Conservation (phyloP, 2,888 invertebrate genomes). For the Allolobophora icterica region DNA sequence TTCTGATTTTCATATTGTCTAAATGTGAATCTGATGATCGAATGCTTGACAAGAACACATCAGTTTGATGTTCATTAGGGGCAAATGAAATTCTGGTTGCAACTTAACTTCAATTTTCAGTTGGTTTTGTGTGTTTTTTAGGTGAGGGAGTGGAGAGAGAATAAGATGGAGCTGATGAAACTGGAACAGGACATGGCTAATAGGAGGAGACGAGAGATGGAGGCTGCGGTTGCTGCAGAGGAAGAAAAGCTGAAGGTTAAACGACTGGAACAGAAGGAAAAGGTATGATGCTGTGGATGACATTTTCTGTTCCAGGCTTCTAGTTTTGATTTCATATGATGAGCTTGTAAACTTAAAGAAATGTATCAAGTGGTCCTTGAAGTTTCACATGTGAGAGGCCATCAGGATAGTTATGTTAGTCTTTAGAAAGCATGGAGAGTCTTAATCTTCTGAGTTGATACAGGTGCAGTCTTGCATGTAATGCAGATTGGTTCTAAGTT, state of each 20-base stretch:
- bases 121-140: constrained; percentile 36
- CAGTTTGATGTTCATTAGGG: background rate
- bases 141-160: constrained; percentile 57
- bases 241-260: constrained; percentile 53
- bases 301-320: background rate
- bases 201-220: constrained; percentile 49
- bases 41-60: too few species aligned
- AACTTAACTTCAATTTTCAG: background rate
- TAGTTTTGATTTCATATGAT: too few species aligned
- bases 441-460: too few species aligned
- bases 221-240: constrained; percentile 40
- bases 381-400: too few species aligned
- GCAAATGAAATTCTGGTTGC: background rate
- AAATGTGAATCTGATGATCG: too few species aligned
- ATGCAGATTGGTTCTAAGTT: too few species aligned
- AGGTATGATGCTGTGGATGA: constrained; percentile 32
- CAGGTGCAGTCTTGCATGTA: too few species aligned
- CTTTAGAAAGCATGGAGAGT: too few species aligned
- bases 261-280: constrained; percentile 49
- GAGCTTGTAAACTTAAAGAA: too few species aligned
- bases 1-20: too few species aligned
- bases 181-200: constrained; percentile 56
- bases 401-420: too few species aligned
- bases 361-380: too few species aligned
- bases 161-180: constrained; percentile 56